These are phyloP conservation scores for Phataginus tricuspis DNA, from an alignment of 2,797 vertebrate genomes.

Conservation along the genomic window DNA sequence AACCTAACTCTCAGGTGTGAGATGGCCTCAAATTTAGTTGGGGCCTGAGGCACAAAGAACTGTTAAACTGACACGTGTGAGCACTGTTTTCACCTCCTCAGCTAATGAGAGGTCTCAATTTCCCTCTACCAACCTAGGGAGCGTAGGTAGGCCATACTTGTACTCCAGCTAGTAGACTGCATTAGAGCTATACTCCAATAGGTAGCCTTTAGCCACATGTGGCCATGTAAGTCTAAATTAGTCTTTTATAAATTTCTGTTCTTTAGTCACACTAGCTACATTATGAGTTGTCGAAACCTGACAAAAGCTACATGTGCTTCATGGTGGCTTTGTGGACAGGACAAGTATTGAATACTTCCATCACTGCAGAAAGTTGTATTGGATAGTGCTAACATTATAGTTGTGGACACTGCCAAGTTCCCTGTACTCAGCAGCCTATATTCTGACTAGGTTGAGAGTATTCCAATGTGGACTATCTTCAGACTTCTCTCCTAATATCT, in stretches of 20 bases:
- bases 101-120: not conserved
- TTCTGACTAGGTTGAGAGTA: not conserved
- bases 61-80: not conserved
- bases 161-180: not conserved
- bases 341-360: not conserved
- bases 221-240: not conserved
- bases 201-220: not conserved
- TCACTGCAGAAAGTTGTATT: not conserved
- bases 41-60: not conserved
- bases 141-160: not conserved
- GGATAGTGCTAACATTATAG: not conserved
- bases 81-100: not conserved
- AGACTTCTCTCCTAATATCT: not conserved
- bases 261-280: not conserved
- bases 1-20: not conserved
- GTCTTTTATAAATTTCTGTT: not conserved
- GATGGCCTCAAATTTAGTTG: not conserved
- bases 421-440: not conserved
- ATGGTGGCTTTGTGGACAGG: not conserved
- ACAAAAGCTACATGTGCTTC: not conserved
- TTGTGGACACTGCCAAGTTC: not conserved
- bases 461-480: not conserved
- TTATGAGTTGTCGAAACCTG: not conserved
- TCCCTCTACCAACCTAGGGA: not conserved
- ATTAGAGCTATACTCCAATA: not conserved